A percentile compares a stretch with the other conserved stretches of the same genome.
Conservation (phyloP, 2,113 vertebrate species). For the Gnathonemus echidnorhynchus region DNA sequence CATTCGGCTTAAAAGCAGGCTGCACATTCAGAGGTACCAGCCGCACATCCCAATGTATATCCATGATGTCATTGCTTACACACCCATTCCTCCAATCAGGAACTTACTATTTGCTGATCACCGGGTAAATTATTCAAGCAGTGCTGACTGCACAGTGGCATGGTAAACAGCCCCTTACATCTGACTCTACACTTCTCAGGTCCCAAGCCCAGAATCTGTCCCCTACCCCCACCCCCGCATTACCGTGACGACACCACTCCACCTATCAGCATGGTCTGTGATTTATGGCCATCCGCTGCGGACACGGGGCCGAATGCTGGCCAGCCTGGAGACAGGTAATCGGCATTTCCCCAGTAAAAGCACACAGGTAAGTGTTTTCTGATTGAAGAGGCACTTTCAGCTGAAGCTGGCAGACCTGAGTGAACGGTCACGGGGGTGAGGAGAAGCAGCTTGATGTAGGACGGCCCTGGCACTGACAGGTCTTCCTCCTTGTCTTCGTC, state of each 20-base stretch:
- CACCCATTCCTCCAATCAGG: not conserved
- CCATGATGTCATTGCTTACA: not conserved
- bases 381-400: not conserved
- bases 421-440: slow-evolving; percentile 62
- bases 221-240: not conserved
- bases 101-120: not conserved
- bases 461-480: slow-evolving; percentile 73
- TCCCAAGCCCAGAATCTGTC: not conserved
- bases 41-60: not conserved
- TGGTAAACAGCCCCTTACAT: not conserved
- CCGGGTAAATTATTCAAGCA: not conserved
- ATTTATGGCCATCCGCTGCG: not conserved
- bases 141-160: not conserved
- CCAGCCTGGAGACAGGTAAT: not conserved
- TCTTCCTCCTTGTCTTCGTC: slow-evolving; percentile 54
- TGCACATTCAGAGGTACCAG: not conserved
- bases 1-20: not conserved
- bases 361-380: not conserved
- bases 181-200: not conserved
- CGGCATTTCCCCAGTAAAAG: not conserved
- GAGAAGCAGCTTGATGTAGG: slow-evolving; percentile 76
- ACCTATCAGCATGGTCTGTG: not conserved
- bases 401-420: slow-evolving; percentile 60
- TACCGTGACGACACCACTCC: not conserved
- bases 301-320: not conserved